phyloP scores from a whole-genome alignment of 2,113 vertebrate genomes.

The Cyrtonyx montezumae region DNA sequence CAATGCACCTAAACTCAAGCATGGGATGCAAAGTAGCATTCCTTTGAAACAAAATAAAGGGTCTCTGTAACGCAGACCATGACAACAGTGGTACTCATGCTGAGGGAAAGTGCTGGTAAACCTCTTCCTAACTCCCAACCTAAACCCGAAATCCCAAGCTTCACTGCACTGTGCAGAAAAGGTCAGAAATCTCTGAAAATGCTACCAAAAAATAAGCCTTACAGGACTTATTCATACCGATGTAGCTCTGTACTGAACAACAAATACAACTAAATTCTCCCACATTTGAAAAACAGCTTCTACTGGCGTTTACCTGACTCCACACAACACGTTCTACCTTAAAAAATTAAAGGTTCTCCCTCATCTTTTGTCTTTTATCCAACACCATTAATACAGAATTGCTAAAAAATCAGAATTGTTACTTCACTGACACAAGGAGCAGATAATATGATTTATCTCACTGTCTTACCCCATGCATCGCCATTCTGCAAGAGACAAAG shows the following conservation, averaged over 20 bases:
- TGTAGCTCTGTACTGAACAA: background rate
- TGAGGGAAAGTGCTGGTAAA: accelerated
- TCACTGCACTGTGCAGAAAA: background rate
- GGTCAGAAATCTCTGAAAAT: background rate
- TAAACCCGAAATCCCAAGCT: background rate
- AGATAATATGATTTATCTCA: background rate
- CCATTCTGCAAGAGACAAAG: background rate
- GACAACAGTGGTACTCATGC: accelerated
- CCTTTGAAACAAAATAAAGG: accelerated
- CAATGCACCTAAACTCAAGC: background rate
- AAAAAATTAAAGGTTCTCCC: background rate
- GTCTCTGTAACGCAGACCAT: accelerated
- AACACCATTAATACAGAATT: background rate
- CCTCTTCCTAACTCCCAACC: background rate
- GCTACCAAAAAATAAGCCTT: background rate
- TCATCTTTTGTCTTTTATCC: background rate
- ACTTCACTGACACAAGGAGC: background rate
- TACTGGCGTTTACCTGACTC: background rate
- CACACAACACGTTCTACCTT: background rate
- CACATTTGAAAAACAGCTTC: background rate
- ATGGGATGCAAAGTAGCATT: accelerated
- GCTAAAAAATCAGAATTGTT: background rate
- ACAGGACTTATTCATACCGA: background rate
- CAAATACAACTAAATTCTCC: background rate
- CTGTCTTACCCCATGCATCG: accelerated